These are phyloP conservation scores for Drosophila trapezifrons DNA, from an alignment of 1,140 invertebrate genomes.

Conservation along the genomic window DNA sequence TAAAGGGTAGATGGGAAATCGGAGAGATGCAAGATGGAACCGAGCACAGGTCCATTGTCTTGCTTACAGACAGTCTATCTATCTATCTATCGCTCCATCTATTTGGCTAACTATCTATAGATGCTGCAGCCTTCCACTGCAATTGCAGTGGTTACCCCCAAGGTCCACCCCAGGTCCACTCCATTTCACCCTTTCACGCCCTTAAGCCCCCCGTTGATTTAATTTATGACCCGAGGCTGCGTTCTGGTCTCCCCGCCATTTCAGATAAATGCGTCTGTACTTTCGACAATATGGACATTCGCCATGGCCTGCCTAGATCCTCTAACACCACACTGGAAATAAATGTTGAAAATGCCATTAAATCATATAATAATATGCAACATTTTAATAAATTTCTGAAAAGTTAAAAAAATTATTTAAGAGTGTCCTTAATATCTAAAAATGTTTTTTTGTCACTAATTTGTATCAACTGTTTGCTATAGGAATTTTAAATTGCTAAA, in stretches of 20 bases:
- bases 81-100: constrained; percentile 29
- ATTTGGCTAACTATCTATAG: constrained; percentile 49
- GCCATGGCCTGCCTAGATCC: constrained; percentile 24
- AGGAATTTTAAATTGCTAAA: too few species aligned
- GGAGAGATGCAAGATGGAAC: constrained; percentile 2
- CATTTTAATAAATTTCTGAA: neutral
- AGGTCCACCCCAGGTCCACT: neutral
- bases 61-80: constrained; percentile 52
- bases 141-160: constrained; percentile 34
- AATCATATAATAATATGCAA: too few species aligned
- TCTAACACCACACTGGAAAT: constrained; percentile 16
- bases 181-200: neutral
- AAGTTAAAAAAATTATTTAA: too few species aligned
- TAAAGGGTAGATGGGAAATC: constrained; percentile 2
- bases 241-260: constrained; percentile 52
- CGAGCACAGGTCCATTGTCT: constrained; percentile 53
- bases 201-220: constrained; percentile 56
- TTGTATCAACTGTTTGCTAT: too few species aligned
- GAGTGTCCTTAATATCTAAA: too few species aligned
- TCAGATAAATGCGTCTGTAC: constrained; percentile 78
- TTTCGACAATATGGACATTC: constrained; percentile 70
- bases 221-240: constrained; percentile 69
- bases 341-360: neutral
- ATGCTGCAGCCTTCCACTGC: constrained; percentile 55
- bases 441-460: too few species aligned